A percentile compares a stretch with the other conserved stretches of the same genome.
Evolutionary conservation across 2,113 vertebrate genomes (phyloP).

Genomic region (Coreoperca whiteheadi): DNA sequence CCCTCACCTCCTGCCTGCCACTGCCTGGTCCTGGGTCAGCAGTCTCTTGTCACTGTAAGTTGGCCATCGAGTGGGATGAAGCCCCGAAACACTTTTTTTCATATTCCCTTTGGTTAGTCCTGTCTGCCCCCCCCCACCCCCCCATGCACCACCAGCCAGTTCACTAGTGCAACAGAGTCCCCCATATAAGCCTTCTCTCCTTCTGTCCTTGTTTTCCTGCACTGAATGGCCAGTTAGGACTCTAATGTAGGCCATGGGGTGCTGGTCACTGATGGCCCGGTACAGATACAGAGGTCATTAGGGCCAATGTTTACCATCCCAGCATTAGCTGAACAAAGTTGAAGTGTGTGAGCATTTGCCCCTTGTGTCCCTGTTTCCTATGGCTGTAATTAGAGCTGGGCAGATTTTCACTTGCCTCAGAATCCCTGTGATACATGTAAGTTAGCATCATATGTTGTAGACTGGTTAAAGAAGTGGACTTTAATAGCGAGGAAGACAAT

Average conservation of each 20-base stretch:
- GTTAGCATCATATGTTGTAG: too few species aligned
- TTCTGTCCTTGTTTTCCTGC: not conserved
- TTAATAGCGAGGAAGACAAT: too few species aligned
- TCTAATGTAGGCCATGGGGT: not conserved
- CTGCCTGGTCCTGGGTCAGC: conserved; percentile 32
- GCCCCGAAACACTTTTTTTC: not conserved
- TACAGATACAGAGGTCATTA: not conserved
- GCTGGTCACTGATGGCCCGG: not conserved
- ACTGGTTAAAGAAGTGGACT: too few species aligned
- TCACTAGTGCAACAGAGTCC: not conserved
- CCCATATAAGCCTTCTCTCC: not conserved
- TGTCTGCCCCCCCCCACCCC: not conserved
- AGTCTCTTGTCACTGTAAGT: conserved; percentile 24
- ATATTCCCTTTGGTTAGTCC: not conserved
- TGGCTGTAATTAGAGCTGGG: too few species aligned
- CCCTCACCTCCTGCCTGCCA: conserved; percentile 20
- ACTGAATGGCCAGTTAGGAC: not conserved
- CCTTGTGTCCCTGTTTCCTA: too few species aligned
- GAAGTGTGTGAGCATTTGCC: too few species aligned
- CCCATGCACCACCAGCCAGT: not conserved
- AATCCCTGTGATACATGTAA: too few species aligned
- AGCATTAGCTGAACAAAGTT: too few species aligned
- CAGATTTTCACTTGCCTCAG: too few species aligned
- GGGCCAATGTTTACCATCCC: not conserved
- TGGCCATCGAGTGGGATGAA: conserved; percentile 10